Evolutionary conservation across 2,797 vertebrate genomes (phyloP), one percentile per base, ranked within the genome.

Genomic region (Acrossocheilus wenchowensis): DNA sequence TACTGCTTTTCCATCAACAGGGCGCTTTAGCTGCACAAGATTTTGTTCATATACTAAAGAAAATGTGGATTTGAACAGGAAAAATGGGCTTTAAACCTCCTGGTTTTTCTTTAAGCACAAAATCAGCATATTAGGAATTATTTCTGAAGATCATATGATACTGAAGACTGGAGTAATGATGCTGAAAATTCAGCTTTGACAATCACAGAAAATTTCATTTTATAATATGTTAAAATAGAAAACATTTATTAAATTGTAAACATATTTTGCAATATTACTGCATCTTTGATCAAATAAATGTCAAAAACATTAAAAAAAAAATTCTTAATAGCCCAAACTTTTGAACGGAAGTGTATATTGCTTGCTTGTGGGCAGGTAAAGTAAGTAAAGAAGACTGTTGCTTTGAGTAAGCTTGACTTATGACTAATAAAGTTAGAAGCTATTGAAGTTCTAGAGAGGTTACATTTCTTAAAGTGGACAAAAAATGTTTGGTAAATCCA

Each of bases 401-500:
- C 48, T 23, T 36, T 54, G 19, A 77, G 30, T 54, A 54, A 54
- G 52, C 57, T 8, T n/a, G 52, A n/a, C 52, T 52, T 12, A 64
- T 21, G 41, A 45, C 60, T 80, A 48, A 81, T 30, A 66, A 66
- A 81, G 41, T 14, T 1, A 23, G 26, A 43, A 30, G 41, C 8
- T 36, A 2, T 71, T 69, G 8, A 52, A 30, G 64, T 81, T 69
- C 1, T 19, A 69, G 21, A 23, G n/a, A 54, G 2, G n/a, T 62
- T 72, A 62, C 4, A n/a, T 72, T 73, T 83, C 8, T 69, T 52
- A 71, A 54, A 72, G 62, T 68, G 34, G 19, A 41, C 57, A 45
- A 5, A 48, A 48, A 54, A 78, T 54, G 21, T 72, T 71, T 72
- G 48, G 36, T 41, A 30, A 9, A 41, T 11, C 9, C n/a, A 62